Evolutionary conservation across 2,113 vertebrate genomes (phyloP).

Genomic region (Chionomys nivalis): DNA sequence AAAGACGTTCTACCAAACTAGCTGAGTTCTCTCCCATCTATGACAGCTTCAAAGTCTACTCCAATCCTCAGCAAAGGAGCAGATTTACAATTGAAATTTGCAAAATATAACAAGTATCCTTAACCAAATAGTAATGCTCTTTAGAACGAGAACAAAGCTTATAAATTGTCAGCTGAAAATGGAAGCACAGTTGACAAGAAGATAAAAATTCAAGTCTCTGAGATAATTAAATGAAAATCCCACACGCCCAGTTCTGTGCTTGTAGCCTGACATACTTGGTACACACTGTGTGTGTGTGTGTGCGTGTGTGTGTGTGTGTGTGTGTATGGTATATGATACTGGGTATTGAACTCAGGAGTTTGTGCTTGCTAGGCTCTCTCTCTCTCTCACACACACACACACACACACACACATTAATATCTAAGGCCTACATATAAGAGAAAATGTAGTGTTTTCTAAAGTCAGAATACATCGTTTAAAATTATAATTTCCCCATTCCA

Average conservation of each 20-base stretch:
- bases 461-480: background rate
- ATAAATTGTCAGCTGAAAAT: background rate
- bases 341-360: background rate
- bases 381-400: background rate
- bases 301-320: background rate
- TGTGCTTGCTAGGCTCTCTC: background rate
- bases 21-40: background rate
- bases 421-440: background rate
- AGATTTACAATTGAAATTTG: constrained; percentile 9
- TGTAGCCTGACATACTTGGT: no score
- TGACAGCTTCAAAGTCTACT: background rate
- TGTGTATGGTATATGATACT: background rate
- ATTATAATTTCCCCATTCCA: background rate
- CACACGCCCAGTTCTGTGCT: background rate
- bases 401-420: background rate
- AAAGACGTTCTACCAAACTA: background rate
- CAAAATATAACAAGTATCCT: background rate
- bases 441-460: background rate
- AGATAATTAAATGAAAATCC: background rate
- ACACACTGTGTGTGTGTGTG: background rate
- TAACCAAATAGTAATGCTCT: background rate
- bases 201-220: background rate
- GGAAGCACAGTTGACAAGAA: background rate
- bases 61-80: background rate
- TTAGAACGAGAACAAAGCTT: constrained; percentile 27